Evolutionary conservation across 2,888 invertebrate species (phyloP), one percentile per base, ranked within the genome.

Genomic region (Drosophila mimetica): DNA sequence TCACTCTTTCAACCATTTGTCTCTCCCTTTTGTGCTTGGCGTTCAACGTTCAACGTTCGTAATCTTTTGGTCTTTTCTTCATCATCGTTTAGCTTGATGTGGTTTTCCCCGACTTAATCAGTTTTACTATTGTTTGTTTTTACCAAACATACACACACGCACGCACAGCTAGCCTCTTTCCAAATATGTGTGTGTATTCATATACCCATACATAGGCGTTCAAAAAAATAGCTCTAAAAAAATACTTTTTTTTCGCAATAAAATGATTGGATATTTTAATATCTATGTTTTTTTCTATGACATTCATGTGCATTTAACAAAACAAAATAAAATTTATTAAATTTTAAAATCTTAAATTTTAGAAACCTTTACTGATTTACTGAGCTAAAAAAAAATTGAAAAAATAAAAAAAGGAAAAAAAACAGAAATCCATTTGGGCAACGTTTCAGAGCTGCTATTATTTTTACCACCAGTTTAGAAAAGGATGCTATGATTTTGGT

Each of bases 121-220:
- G 83, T 86, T 79, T 80, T 78, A 83, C 84, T 88, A 83, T 89
- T 88, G 87, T 89, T 86, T 89, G 79, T 88, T 83, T 87, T 75
- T 78, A 77, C 86, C 57, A 36, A 18, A 18, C 69, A 60, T 34
- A 36, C 14, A 36, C 36, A 6, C 34, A 14, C 36, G 14, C 36
- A 53, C 36, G n/a, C 14, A 53, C 41, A 34, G 34, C 25, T 28
- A 41, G 13, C 41, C 37, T 20, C 20, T n/a, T 61, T 42, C 7
- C 46, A n/a, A 42, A 22, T 47, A 36, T 39, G 20, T 51, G 50
- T 47, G 39, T 30, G 14, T 41, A 13, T 36, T 14, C 36, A 36
- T 32, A 28, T 14, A 42, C 14, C 34, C 14, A 16, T 46, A 51
- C 51, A 51, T n/a, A 16, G 11, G 36, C 5, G 36, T 5, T 3